A percentile compares a stretch with the other conserved stretches of the same genome.
Evolutionary conservation across 2,113 vertebrate species (phyloP).

Genomic region (Gorsachius goisagi): DNA sequence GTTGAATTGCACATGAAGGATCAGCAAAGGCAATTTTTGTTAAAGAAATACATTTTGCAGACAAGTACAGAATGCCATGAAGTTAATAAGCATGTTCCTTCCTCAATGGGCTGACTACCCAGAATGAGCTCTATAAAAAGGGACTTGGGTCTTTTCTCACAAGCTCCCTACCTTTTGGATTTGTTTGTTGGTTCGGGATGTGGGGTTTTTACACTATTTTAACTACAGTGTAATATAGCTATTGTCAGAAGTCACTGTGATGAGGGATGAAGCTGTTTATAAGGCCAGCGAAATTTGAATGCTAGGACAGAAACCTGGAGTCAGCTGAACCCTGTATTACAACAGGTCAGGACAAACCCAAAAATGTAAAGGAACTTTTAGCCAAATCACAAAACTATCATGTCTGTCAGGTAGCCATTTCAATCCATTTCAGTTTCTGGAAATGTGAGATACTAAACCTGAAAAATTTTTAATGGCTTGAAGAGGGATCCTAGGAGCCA

Average conservation of each 20-base stretch:
- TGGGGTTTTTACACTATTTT: background rate
- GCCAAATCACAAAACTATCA: background rate
- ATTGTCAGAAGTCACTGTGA: background rate
- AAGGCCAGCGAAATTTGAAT: background rate
- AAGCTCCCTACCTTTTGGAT: background rate
- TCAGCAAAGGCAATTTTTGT: background rate
- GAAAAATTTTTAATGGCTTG: background rate
- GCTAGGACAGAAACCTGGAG: background rate
- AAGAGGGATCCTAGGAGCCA: background rate
- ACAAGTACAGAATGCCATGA: background rate
- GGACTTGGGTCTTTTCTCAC: background rate
- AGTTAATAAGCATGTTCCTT: background rate
- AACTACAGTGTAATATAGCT: background rate
- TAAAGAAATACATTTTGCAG: background rate
- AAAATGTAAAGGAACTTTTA: background rate
- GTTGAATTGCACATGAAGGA: background rate
- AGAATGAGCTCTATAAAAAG: background rate
- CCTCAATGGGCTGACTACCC: background rate
- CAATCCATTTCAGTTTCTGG: background rate
- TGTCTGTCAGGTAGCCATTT: background rate
- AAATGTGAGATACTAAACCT: background rate
- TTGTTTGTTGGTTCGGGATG: background rate
- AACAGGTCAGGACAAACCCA: background rate
- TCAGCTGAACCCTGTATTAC: background rate
- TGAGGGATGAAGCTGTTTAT: background rate